Conservation (phyloP, 2,797 vertebrate genomes). For the Moxostoma hubbsi region DNA sequence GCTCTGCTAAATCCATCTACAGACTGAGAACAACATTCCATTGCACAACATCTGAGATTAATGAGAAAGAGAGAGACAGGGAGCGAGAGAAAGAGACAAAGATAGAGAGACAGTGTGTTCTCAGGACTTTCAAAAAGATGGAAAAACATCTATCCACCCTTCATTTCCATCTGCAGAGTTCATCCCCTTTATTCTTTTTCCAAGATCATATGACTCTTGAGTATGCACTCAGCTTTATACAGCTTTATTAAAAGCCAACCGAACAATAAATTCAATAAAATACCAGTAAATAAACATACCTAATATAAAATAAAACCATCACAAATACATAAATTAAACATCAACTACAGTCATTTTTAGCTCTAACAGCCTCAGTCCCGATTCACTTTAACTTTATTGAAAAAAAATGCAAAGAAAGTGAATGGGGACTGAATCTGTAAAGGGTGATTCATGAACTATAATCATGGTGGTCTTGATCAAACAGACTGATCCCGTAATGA, state of each 20-base stretch:
- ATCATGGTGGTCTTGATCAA: too few relatives aligned
- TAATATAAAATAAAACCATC: background rate
- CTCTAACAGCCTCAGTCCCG: too few relatives aligned
- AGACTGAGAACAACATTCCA: slow-evolving; percentile 59
- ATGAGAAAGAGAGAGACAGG: slow-evolving; percentile 41
- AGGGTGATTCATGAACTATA: background rate
- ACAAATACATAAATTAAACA: background rate
- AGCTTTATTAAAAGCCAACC: background rate
- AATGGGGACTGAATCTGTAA: background rate
- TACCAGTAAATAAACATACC: background rate
- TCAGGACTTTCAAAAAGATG: slow-evolving; percentile 34
- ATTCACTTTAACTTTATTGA: too few relatives aligned
- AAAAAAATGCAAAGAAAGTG: too few relatives aligned
- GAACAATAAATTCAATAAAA: background rate
- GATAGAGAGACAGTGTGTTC: slow-evolving; percentile 19
- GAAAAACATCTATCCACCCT: slow-evolving; percentile 35
- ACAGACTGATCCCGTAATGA: background rate
- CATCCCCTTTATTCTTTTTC: background rate
- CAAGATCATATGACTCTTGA: background rate
- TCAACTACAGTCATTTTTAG: background rate
- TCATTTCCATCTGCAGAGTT: slow-evolving; percentile 8
- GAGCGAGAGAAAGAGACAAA: slow-evolving; percentile 38
- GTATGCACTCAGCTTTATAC: background rate
- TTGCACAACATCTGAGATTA: slow-evolving; percentile 48
- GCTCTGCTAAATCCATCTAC: slow-evolving; percentile 60